Evolutionary conservation across 2,888 invertebrate species (phyloP).

Genomic region (Mechanitis mazaeus): DNA sequence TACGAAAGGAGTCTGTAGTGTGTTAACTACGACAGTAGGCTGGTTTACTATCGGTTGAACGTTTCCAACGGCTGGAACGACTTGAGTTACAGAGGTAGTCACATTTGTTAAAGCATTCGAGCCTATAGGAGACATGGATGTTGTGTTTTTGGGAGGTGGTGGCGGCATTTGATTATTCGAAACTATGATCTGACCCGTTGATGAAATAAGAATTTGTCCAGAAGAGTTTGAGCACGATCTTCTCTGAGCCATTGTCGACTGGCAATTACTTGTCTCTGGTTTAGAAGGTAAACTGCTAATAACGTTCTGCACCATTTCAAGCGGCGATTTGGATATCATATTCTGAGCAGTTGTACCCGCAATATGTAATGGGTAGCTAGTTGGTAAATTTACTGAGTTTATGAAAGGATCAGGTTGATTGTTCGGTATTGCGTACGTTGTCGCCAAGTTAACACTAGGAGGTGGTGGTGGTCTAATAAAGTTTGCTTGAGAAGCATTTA

Average conservation of each 20-base stretch:
- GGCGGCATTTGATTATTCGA: conserved; percentile 81
- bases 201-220: conserved; percentile 85
- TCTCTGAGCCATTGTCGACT: conserved; percentile 49
- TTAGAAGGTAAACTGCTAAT: conserved; percentile 80
- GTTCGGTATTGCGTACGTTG: conserved; percentile 66
- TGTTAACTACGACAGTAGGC: conserved; percentile 87
- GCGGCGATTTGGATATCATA: conserved; percentile 78
- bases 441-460: conserved; percentile 62
- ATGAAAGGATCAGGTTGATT: conserved; percentile 70
- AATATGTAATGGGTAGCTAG: conserved; percentile 64
- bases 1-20: conserved; percentile 85
- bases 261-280: conserved; percentile 61
- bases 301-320: conserved; percentile 87
- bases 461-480: conserved; percentile 62
- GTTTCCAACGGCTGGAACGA: conserved; percentile 78
- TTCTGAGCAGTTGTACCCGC: conserved; percentile 72
- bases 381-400: conserved; percentile 67
- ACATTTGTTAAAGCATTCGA: conserved; percentile 81
- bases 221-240: conserved; percentile 57
- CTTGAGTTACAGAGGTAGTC: conserved; percentile 80
- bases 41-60: conserved; percentile 83
- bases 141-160: conserved; percentile 76
- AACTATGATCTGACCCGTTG: conserved; percentile 84
- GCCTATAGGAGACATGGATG: conserved; percentile 77
- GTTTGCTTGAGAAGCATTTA: conserved; percentile 78